These are phyloP conservation scores for Galaxea fascicularis DNA, from an alignment of 92 coral and sea anemone species.

Conservation along the genomic window DNA sequence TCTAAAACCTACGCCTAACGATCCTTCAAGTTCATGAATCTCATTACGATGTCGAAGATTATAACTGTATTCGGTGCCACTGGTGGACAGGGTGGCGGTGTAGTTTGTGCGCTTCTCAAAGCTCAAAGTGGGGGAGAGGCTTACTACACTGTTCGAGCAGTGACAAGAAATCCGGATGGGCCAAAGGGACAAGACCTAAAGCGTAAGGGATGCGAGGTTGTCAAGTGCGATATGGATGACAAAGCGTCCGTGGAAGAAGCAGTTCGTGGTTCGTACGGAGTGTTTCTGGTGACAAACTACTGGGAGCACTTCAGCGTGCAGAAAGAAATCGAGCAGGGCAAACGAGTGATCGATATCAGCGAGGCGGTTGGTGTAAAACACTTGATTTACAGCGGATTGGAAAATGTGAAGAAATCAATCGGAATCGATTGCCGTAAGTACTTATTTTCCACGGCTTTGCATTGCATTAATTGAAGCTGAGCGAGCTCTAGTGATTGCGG, in stretches of 20 bases:
- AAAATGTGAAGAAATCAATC: constrained; percentile 70
- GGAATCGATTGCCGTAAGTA: constrained; percentile 80
- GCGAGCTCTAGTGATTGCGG: not conserved
- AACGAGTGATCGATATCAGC: constrained; percentile 73
- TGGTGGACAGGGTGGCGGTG: constrained; percentile 82
- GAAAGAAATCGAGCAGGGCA: constrained; percentile 81
- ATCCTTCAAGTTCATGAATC: too few relatives aligned
- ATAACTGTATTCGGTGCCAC: constrained; percentile 81
- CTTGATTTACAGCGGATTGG: constrained; percentile 82
- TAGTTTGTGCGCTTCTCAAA: constrained; percentile 57
- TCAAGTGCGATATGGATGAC: constrained; percentile 70
- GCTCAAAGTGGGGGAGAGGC: constrained; percentile 16
- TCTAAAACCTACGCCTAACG: not conserved
- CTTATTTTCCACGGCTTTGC: not conserved
- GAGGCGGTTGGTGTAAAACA: constrained; percentile 75
- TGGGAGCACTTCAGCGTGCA: constrained; percentile 79
- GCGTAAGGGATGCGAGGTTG: constrained; percentile 72
- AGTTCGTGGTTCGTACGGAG: constrained; percentile 74
- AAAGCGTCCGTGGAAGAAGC: constrained; percentile 65
- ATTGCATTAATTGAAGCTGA: not conserved
- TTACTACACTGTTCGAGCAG: constrained; percentile 64
- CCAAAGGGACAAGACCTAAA: constrained; percentile 69
- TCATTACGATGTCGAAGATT: constrained; percentile 43
- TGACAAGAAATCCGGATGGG: constrained; percentile 68
- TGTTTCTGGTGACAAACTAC: constrained; percentile 80